Conservation (phyloP, 53 echinoderm and acorn worm species). For the Mesocentrotus franciscanus region DNA sequence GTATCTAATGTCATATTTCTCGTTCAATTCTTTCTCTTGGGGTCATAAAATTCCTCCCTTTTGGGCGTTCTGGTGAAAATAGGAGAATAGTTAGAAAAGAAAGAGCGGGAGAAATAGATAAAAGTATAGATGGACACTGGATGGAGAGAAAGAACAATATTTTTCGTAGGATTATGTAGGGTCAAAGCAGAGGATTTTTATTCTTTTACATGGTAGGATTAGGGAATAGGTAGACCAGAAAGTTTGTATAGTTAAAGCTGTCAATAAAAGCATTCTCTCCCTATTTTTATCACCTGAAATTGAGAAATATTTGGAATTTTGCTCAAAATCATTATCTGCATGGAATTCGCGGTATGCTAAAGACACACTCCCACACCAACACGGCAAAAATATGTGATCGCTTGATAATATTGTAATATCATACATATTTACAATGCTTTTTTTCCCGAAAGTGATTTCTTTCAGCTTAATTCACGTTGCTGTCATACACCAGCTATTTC, state of each 20-base stretch:
- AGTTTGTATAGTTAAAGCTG: background rate
- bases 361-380: background rate
- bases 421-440: background rate
- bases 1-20: conserved; percentile 29
- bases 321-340: background rate
- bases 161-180: background rate
- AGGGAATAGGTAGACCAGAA: background rate
- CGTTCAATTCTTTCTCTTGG: background rate
- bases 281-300: background rate
- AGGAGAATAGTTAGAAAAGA: background rate
- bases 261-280: background rate
- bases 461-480: background rate
- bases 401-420: background rate
- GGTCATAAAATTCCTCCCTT: background rate
- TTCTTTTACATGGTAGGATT: background rate
- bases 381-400: background rate
- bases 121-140: conserved; percentile 19
- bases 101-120: background rate
- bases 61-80: background rate
- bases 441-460: background rate
- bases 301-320: conserved; percentile 11
- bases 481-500: background rate
- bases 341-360: conserved; percentile 13
- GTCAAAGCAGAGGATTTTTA: background rate
- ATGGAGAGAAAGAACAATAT: background rate